These are phyloP conservation scores for Orchesella cincta DNA, from an alignment of 1,140 invertebrate genomes.

Conservation along the genomic window DNA sequence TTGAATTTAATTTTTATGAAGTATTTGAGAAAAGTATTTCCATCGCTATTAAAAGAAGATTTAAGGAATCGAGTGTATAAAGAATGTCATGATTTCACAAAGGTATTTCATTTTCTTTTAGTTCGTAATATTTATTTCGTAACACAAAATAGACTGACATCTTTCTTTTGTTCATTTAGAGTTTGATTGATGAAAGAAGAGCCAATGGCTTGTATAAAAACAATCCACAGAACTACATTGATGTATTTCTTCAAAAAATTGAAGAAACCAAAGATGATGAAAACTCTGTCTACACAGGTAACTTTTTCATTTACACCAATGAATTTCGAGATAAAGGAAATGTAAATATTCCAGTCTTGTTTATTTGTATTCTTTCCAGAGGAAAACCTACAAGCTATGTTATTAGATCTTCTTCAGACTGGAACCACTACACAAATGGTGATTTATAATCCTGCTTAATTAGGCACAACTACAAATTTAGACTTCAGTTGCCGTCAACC, in stretches of 20 bases:
- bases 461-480: too few relatives aligned
- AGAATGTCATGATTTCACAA: slow-evolving; percentile 4
- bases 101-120: too few relatives aligned
- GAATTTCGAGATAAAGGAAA: too few relatives aligned
- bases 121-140: too few relatives aligned
- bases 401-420: slow-evolving; percentile 29
- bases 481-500: too few relatives aligned
- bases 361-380: neutral
- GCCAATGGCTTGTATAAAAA: neutral
- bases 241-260: slow-evolving; percentile 38
- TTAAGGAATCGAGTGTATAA: neutral
- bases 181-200: slow-evolving; percentile 27
- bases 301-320: too few relatives aligned
- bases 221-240: slow-evolving; percentile 27
- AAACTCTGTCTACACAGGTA: slow-evolving; percentile 15
- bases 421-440: slow-evolving; percentile 23
- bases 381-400: slow-evolving; percentile 21
- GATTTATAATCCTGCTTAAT: too few relatives aligned
- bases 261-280: slow-evolving; percentile 31
- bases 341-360: neutral
- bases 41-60: slow-evolving; percentile 1
- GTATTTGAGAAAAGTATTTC: neutral
- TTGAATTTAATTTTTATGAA: neutral
- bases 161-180: too few relatives aligned
- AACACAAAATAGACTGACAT: too few relatives aligned